Percentiles rank a stretch among this genome's conserved stretches.
phyloP scores from a whole-genome alignment of 1,140 invertebrate genomes.

The Drosophila nannoptera region DNA sequence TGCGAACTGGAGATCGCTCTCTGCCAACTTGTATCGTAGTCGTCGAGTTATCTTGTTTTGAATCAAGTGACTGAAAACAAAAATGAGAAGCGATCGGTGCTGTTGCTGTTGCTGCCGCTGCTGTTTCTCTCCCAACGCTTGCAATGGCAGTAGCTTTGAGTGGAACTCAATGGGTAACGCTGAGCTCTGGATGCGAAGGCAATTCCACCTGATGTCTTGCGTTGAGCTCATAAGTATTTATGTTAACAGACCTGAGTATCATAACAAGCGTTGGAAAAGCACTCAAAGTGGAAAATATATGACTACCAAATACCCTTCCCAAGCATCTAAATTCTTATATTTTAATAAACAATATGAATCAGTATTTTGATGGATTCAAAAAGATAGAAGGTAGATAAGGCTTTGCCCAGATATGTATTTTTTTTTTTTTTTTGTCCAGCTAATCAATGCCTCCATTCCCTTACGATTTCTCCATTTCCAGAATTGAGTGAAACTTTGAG shows the following conservation, averaged over 20 bases:
- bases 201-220: constrained; percentile 42
- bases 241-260: background rate
- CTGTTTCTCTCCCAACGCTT: constrained; percentile 33
- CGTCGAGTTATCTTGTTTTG: constrained; percentile 26
- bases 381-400: too few relatives aligned
- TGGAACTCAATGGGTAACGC: constrained; percentile 29
- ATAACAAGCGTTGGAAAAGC: too few relatives aligned
- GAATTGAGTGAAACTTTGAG: constrained; percentile 19
- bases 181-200: constrained; percentile 18
- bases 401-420: too few relatives aligned
- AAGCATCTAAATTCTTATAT: too few relatives aligned
- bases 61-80: constrained; percentile 40
- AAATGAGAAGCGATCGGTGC: too few relatives aligned
- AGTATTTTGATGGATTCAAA: too few relatives aligned
- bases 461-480: background rate
- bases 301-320: background rate
- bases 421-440: background rate
- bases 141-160: constrained; percentile 31
- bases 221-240: constrained; percentile 4
- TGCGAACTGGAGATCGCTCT: constrained; percentile 51
- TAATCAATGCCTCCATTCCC: background rate
- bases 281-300: too few relatives aligned
- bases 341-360: too few relatives aligned
- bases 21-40: constrained; percentile 23
- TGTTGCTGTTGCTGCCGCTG: too few relatives aligned